Conservation (phyloP, 2,797 vertebrate species). For the Craterocephalus amniculus region DNA sequence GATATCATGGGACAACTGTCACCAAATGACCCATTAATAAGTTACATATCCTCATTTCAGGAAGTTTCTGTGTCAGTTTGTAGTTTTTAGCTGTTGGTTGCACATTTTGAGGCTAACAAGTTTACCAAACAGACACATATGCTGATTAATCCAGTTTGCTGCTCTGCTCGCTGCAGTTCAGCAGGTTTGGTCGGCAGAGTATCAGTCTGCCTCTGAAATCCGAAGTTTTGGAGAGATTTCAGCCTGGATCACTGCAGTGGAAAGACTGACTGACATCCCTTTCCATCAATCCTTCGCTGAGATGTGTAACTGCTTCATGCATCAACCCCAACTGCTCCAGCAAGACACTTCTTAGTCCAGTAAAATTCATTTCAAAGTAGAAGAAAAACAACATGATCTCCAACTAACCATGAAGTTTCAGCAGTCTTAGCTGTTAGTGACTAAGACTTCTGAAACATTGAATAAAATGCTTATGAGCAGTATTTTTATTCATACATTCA, state of each 20-base stretch:
- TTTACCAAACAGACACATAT: not conserved
- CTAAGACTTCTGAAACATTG: slow-evolving; percentile 1
- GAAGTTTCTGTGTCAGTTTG: not conserved
- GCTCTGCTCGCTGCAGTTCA: not conserved
- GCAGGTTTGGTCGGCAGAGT: not conserved
- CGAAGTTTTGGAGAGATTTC: not conserved
- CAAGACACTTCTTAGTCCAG: not conserved
- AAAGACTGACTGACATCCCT: not conserved
- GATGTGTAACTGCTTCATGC: not conserved
- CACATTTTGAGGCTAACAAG: not conserved
- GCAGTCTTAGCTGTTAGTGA: not conserved
- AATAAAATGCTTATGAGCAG: not conserved
- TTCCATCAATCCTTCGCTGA: not conserved
- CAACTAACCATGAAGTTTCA: not conserved
- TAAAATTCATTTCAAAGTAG: not conserved
- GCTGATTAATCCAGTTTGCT: not conserved
- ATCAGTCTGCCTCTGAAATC: slow-evolving; percentile 1
- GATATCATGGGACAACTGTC: no score
- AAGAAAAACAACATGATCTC: not conserved
- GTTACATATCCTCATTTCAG: not conserved
- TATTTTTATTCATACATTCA: slow-evolving; percentile 5
- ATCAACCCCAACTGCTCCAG: not conserved
- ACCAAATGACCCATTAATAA: not conserved
- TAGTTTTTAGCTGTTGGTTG: not conserved
- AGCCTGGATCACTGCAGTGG: slow-evolving; percentile 1